phyloP scores from a whole-genome alignment of 2,888 invertebrate genomes.

The Drosophila mimica region DNA sequence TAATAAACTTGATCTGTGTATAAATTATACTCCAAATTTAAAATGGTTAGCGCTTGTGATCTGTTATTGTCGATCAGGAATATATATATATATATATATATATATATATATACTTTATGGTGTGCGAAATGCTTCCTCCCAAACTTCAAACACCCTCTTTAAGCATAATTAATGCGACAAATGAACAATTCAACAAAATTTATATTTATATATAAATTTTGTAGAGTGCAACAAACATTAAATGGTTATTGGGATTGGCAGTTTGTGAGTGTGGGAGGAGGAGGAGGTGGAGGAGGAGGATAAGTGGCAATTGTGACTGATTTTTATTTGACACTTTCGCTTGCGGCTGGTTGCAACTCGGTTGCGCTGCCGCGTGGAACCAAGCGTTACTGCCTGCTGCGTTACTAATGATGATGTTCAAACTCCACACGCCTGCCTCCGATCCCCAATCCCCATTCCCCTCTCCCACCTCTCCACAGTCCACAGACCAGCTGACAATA shows the following conservation, averaged over 20 bases:
- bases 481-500: background rate
- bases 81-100: background rate
- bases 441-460: background rate
- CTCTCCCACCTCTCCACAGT: background rate
- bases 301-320: constrained; percentile 2
- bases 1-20: background rate
- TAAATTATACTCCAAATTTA: no score
- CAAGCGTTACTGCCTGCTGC: constrained; percentile 63
- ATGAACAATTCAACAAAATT: background rate
- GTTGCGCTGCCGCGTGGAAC: constrained; percentile 63
- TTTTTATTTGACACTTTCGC: constrained; percentile 64
- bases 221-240: background rate
- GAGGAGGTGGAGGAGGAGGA: background rate
- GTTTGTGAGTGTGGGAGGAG: background rate
- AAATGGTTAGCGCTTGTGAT: background rate
- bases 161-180: background rate
- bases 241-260: background rate
- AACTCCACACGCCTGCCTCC: background rate
- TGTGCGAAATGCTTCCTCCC: background rate
- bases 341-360: constrained; percentile 48
- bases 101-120: background rate
- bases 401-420: constrained; percentile 62
- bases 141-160: background rate
- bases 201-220: background rate
- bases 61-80: background rate